A percentile compares a stretch with the other conserved stretches of the same genome.
These are phyloP conservation scores for Suncus etruscus DNA, from an alignment of 2,113 vertebrate species.

Conservation along the genomic window DNA sequence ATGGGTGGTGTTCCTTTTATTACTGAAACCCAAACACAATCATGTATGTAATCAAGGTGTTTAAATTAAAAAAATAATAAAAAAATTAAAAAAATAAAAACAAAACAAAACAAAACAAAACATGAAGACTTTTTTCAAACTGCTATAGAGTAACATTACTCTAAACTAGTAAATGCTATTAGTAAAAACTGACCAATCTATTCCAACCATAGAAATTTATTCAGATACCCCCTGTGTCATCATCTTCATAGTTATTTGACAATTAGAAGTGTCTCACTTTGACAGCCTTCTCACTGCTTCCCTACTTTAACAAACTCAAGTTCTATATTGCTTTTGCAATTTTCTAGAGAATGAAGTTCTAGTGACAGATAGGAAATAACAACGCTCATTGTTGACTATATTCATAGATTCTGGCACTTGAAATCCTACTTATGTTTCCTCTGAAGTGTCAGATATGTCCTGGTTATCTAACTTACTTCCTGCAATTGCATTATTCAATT, in stretches of 20 bases:
- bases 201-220: not conserved
- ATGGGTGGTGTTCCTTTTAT: too few species aligned
- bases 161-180: too few species aligned
- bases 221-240: not conserved
- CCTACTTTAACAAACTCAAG: not conserved
- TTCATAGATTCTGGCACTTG: not conserved
- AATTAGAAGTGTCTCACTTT: not conserved
- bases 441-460: constrained; percentile 1
- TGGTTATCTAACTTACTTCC: not conserved
- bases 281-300: not conserved
- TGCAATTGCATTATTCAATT: constrained; percentile 9
- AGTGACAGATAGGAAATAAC: not conserved
- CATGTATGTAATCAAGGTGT: too few species aligned
- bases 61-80: too few species aligned
- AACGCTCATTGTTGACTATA: not conserved
- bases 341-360: constrained; percentile 19
- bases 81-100: too few species aligned
- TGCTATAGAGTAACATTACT: not conserved
- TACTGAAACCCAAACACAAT: too few species aligned
- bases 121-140: too few species aligned
- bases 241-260: not conserved
- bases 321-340: not conserved
- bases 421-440: not conserved
- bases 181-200: not conserved
- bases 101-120: too few species aligned